A percentile compares a stretch with the other conserved stretches of the same genome.
Evolutionary conservation across 1,140 invertebrate genomes (phyloP).

Genomic region (Drosophila murphyi): DNA sequence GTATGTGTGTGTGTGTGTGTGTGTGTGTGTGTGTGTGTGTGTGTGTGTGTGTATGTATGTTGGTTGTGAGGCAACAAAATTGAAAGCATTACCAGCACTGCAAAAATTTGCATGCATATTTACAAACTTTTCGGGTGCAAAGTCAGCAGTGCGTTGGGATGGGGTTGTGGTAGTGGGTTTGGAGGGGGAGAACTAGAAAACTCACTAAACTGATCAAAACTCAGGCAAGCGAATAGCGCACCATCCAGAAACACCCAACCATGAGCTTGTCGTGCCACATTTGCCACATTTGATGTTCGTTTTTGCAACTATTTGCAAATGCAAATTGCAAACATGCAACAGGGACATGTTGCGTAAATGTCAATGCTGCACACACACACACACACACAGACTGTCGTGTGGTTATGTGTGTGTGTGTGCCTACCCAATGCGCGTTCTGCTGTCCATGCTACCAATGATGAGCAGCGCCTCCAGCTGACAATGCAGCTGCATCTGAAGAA

Average conservation of each 20-base stretch:
- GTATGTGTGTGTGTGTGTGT: not conserved
- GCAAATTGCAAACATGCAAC: constrained; percentile 83
- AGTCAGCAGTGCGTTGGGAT: constrained; percentile 48
- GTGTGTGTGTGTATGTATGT: constrained; percentile 28
- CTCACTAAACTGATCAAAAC: not conserved
- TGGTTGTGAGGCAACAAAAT: constrained; percentile 58
- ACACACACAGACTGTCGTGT: not conserved
- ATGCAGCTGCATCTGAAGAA: constrained; percentile 24
- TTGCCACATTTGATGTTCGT: constrained; percentile 79
- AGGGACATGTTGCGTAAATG: constrained; percentile 83
- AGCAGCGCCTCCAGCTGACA: constrained; percentile 13
- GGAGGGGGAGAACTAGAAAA: constrained; percentile 16
- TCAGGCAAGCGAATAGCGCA: too few relatives aligned
- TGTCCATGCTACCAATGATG: constrained; percentile 33
- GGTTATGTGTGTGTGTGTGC: constrained; percentile 6
- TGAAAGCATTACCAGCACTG: constrained; percentile 58
- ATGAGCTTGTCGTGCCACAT: constrained; percentile 48
- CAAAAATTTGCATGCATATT: constrained; percentile 80
- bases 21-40: too few relatives aligned
- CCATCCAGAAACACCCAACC: not conserved
- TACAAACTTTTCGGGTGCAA: constrained; percentile 71
- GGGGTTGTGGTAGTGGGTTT: not conserved
- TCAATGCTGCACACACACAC: constrained; percentile 56
- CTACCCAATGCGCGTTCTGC: constrained; percentile 41
- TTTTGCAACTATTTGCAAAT: constrained; percentile 83